Evolutionary conservation across 1,140 invertebrate species (phyloP), one percentile per base, ranked within the genome.

Genomic region (Amyelois transitella): DNA sequence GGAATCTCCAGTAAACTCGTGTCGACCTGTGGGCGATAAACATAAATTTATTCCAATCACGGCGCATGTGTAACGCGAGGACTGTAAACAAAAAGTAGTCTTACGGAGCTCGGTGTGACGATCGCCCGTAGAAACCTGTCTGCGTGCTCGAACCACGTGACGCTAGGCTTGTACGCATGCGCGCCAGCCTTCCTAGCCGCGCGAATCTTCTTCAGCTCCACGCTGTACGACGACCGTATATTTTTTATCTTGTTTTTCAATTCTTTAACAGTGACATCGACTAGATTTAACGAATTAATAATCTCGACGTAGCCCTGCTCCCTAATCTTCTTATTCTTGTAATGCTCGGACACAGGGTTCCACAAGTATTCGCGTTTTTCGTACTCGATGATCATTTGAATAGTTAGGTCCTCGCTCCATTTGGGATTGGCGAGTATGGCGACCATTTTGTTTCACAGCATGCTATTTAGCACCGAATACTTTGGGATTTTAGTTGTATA

Each of bases 131-230:
- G 83, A 75, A 89, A 89, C 75, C 85, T 84, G 81, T 89, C 87
- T 69, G 86, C 83, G 76, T 89, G 85, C 66, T 87, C 79, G 73
- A 88, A 89, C 87, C 86, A 89, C 81, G 86, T 88, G 77, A 88
- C 86, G 72, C 83, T 89, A 47, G 87, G 86, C 55, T 78, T 69
- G 75, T 89, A 88, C 75, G 85, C 83, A 81, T 85, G 82, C 83
- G 81, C 78, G 66, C 83, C 83, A 53, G 76, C 83, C 75, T 86
- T 84, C 58, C 86, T 67, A 54, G 86, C 80, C 72, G 83, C 84
- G 72, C 85, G 79, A 72, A 88, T 88, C 71, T 88, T 88, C 81
- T 88, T 88, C 76, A 87, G 62, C 71, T 88, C 86, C 38, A 87
- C 84, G 67, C 86, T 88, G 64, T 88, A 88, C 66, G 83, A 86